Base-by-base conservation (phyloP, 2,113 vertebrate species). In the Trochalopteron elliotii region DNA sequence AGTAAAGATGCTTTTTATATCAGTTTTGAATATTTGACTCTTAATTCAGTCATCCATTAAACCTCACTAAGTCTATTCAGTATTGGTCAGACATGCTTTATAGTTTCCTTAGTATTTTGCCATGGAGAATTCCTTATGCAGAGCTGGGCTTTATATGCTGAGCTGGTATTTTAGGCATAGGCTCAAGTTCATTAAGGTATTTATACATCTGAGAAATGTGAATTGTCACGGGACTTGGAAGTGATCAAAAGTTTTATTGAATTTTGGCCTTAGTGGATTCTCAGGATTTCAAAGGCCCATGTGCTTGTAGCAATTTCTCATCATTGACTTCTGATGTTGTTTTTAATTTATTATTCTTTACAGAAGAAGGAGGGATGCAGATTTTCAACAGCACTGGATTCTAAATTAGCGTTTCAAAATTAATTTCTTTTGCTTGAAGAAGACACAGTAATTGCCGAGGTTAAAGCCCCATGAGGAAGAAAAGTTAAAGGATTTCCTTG, bases 1-100 rank as follows among this genome's bases (percentile, higher is more conserved):
- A 93, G 85, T 94, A 96, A 96, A 95, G 68, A 88, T 88, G 24
- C 28, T 94, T 96, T 95, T 95, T 94, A 78, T 92, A 88, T 42
- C 24, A 31, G 5, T 69, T 91, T 75, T 81, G 47, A 70, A 6
- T 89, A 31, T 67, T 77, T 79, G 83, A 59, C 16, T 33, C 79
- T 83, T 94, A 69, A 69, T 95, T 90, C 33, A 52, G 16, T 82
- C 47, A 63, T 50, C 35, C 10, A 5, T 71, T 71, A 84, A 87
- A 53, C 49, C 16, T 89, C 53, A 53, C n/a, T 17, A 79, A 52
- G 11, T 75, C 5, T 52, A 57, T 84, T 69, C 33, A 39, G 0
- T 84, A 57, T 40, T 72, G 10, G 25, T 69, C 42, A 83, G 55
- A 19, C 17, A 25, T 9, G 25, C 15, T 33, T 83, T 47, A 7